Percentiles rank a stretch among this genome's conserved stretches.
These are phyloP conservation scores for Drosophila sp. DNA, from an alignment of 1,140 invertebrate genomes.

Conservation along the genomic window DNA sequence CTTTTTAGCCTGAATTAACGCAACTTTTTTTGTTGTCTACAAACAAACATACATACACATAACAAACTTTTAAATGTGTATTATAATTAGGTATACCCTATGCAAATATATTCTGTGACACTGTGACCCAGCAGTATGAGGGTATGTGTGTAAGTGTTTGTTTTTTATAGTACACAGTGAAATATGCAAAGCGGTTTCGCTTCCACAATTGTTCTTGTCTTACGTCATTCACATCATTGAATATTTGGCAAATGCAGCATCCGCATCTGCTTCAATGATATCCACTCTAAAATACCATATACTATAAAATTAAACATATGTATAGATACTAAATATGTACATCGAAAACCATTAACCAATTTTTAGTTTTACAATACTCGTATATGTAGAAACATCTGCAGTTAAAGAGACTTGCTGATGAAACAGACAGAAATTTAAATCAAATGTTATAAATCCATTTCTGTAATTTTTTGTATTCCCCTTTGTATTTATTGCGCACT, in stretches of 20 bases:
- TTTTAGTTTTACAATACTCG: neutral
- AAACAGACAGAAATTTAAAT: neutral
- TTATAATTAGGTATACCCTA: constrained; percentile 10
- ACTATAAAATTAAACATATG: constrained; percentile 5
- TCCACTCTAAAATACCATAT: constrained; percentile 13
- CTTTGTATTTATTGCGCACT: too few species aligned
- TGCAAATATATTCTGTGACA: constrained; percentile 32
- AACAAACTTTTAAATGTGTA: neutral
- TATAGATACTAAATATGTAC: neutral
- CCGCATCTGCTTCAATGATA: constrained; percentile 36
- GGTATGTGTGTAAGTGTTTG: neutral
- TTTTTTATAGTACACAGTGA: neutral
- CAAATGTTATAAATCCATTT: neutral
- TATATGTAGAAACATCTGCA: constrained; percentile 1
- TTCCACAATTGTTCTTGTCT: constrained; percentile 35
- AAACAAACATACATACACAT: neutral
- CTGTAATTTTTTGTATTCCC: constrained; percentile 2
- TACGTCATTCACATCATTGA: constrained; percentile 48
- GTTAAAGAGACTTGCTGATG: neutral
- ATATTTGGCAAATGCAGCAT: constrained; percentile 41
- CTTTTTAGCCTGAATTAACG: neutral
- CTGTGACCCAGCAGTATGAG: constrained; percentile 11
- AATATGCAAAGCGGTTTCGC: constrained; percentile 38
- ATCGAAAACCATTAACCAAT: neutral
- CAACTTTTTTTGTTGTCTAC: neutral